Conservation (phyloP, 2,797 vertebrate genomes). For the Parauchenoglanis ngamensis region DNA sequence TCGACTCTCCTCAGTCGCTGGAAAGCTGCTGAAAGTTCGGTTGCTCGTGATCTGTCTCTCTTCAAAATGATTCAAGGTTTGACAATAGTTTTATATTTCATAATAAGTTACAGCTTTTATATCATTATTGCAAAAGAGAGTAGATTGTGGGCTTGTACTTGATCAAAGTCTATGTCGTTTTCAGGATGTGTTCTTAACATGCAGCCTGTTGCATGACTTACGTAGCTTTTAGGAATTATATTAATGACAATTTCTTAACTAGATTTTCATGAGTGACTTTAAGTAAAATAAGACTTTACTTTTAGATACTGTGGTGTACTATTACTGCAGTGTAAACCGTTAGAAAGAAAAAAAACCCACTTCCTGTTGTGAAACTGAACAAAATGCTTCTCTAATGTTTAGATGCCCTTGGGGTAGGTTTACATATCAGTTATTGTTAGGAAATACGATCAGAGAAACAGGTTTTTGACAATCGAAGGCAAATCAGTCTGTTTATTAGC, state of each 20-base stretch:
- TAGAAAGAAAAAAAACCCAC: neutral
- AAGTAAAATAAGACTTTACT: neutral
- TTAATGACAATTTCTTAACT: no score
- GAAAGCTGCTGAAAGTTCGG: no score
- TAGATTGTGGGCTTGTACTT: neutral
- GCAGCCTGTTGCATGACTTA: no score
- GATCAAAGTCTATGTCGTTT: neutral
- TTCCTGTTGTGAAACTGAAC: neutral
- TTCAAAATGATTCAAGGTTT: constrained; percentile 16
- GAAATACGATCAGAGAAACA: neutral
- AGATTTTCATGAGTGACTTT: neutral
- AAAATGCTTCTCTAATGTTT: neutral
- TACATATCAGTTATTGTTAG: no score
- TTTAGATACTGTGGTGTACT: neutral
- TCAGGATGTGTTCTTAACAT: neutral
- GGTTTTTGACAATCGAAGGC: no score
- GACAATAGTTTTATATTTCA: neutral
- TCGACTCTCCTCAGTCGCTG: no score
- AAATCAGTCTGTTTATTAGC: no score
- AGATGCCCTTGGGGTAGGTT: neutral
- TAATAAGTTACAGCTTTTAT: neutral
- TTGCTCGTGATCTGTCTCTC: neutral
- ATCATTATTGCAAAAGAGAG: neutral
- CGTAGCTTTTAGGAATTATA: neutral
- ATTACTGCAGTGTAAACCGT: neutral